Evolutionary conservation across 2,113 vertebrate genomes (phyloP).

Genomic region (Eubucco bourcierii): DNA sequence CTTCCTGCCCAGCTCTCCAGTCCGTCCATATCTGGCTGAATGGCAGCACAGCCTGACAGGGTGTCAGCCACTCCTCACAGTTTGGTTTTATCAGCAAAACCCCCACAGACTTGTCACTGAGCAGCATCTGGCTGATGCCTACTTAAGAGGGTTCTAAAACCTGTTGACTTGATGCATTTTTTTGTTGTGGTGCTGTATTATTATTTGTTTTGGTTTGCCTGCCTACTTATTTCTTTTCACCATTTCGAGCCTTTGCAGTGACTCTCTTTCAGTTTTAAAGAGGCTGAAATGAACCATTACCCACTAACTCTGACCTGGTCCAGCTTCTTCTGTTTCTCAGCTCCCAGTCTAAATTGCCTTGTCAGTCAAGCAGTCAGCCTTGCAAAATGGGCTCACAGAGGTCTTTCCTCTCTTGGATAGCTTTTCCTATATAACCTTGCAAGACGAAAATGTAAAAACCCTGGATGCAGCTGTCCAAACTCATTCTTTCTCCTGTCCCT

Average conservation of each 20-base stretch:
- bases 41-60: no score
- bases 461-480: background rate
- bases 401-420: background rate
- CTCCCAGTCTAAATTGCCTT: background rate
- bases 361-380: background rate
- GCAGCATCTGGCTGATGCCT: background rate
- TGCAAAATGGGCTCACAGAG: background rate
- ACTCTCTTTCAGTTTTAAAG: background rate
- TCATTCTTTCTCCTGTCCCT: background rate
- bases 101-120: background rate
- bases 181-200: background rate
- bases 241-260: background rate
- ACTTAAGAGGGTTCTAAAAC: background rate
- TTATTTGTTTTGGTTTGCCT: background rate
- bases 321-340: background rate
- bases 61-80: no score
- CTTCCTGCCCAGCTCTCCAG: no score
- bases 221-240: background rate
- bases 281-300: background rate
- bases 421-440: background rate
- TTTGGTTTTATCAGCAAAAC: no score
- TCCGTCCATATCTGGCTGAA: no score
- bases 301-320: background rate
- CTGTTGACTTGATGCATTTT: background rate
- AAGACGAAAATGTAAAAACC: background rate